Evolutionary conservation across 2,888 invertebrate genomes (phyloP).

Genomic region (Tachina grossa): DNA sequence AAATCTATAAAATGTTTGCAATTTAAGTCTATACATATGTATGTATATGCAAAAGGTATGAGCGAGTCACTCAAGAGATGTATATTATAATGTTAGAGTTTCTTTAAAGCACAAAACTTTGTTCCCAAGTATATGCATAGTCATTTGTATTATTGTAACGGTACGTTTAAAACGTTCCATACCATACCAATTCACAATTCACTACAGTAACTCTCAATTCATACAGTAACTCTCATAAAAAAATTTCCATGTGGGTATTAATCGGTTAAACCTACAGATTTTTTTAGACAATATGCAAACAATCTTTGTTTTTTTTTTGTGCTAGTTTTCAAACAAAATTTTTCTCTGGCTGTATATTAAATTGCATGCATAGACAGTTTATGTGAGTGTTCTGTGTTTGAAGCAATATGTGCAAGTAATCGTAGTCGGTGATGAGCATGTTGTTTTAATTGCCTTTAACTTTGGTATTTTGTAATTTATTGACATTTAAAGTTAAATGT

Average conservation of each 20-base stretch:
- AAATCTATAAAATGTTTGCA: constrained; percentile 45
- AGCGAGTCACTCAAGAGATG: neutral
- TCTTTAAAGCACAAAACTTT: neutral
- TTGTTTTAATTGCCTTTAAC: constrained; percentile 67
- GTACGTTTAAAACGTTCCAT: no score
- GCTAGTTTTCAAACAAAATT: neutral
- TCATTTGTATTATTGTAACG: no score
- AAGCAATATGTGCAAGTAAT: constrained; percentile 36
- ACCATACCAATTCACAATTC: no score
- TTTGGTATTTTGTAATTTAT: constrained; percentile 64
- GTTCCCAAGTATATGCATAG: no score
- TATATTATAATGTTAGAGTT: constrained; percentile 14
- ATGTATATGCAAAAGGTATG: neutral
- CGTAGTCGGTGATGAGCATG: constrained; percentile 47
- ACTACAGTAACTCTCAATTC: no score
- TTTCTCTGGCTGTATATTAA: constrained; percentile 41
- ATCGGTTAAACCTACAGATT: no score
- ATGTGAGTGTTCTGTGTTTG: neutral
- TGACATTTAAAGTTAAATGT: constrained; percentile 62
- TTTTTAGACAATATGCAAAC: no score
- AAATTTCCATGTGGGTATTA: no score
- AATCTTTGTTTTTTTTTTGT: neutral
- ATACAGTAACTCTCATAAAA: no score
- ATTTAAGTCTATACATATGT: constrained; percentile 49
- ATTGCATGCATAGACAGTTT: constrained; percentile 9